Base-by-base conservation (phyloP, 2,113 vertebrate species). In the Fulmarus glacialis region DNA sequence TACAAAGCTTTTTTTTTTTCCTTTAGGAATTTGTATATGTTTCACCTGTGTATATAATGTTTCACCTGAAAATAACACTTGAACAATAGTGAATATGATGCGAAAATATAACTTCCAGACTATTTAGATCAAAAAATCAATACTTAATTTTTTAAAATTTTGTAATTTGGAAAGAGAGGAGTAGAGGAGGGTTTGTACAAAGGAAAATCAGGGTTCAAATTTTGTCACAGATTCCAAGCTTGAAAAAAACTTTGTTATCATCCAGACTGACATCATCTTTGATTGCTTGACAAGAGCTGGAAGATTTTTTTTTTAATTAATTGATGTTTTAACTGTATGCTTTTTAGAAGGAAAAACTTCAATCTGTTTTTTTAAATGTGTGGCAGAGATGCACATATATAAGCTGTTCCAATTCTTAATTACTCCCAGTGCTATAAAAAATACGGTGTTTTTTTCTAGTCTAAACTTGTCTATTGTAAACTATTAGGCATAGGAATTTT, bases 361-460 rank as follows among this genome's bases (percentile, higher is more conserved):
- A 90, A 79, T 93, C 60, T 96, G 75, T 48, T 92, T 93, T 96
- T 90, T 45, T 6, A 84, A 91, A 87, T 84, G 38, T 94, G 87
- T 92, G 67, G 20, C 80, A 84, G 63, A 92, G 36, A 94, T 84
- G 68, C 7, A 62, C 11, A 83, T 66, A 34, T 4, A 73, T 85
- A 85, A 82, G 3, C 20, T 89, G 59, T 84, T 97, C 75, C 56
- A 95, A 56, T 60, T 87, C 63, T 71, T 92, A 94, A 92, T 95
- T 96, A 90, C 32, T 50, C 20, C 60, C 23, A 58, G 42, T 43
- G 11, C 34, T 83, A 50, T 50, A 58, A 89, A 89, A 95, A 89
- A 68, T 23, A 66, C 6, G 4, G n/a, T 11, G 6, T 0, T 55
- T 62, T 78, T 79, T 81, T 19, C 58, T 50, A 34, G 14, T 73